Percentiles rank a stretch among this genome's conserved stretches.
phyloP scores from a whole-genome alignment of 2,113 vertebrate species.

The Crotophaga sulcirostris region DNA sequence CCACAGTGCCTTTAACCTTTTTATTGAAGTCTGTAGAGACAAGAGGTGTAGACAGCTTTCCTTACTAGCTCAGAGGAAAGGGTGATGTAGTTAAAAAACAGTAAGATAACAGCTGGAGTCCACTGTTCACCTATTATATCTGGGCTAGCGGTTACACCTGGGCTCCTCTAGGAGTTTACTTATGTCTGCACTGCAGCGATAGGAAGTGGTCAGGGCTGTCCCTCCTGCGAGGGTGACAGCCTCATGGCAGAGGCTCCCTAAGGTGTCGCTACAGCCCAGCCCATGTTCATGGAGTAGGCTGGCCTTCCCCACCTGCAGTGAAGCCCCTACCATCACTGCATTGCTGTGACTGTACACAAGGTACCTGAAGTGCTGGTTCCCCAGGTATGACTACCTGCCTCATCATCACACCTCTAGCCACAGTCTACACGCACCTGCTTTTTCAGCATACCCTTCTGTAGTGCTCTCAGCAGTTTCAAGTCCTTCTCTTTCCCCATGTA shows the following conservation, averaged over 20 bases:
- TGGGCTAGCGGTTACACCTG: background rate
- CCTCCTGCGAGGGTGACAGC: background rate
- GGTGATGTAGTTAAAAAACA: background rate
- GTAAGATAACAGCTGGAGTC: background rate
- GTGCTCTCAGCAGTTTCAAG: background rate
- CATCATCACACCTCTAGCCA: background rate
- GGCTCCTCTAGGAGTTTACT: background rate
- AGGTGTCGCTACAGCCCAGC: background rate
- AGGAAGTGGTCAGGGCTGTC: background rate
- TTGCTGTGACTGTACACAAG: background rate
- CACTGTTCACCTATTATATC: background rate
- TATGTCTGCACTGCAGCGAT: background rate
- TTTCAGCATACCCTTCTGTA: background rate
- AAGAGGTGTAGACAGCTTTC: background rate
- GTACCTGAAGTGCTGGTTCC: background rate
- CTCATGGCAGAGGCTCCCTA: background rate
- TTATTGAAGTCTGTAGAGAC: background rate
- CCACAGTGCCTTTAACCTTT: background rate
- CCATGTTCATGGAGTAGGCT: rapidly evolving
- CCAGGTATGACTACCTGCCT: background rate
- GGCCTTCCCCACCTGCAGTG: background rate
- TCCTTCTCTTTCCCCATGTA: background rate
- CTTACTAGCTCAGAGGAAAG: background rate
- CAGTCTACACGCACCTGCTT: background rate
- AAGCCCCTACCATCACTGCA: background rate